phyloP scores from a whole-genome alignment of 2,888 invertebrate genomes.

The Calliopum simillimum region DNA sequence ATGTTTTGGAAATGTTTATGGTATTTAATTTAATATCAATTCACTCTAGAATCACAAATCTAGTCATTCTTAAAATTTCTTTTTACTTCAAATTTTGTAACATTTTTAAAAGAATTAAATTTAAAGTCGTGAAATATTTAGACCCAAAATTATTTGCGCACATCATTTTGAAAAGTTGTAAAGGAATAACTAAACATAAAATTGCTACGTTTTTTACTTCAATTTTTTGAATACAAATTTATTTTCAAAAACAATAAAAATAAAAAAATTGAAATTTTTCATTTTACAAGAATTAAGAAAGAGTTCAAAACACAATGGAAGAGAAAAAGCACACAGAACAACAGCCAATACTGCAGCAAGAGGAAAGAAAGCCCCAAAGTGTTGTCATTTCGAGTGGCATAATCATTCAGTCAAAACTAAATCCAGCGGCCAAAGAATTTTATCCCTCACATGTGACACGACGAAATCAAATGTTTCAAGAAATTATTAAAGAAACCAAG shows the following conservation, averaged over 20 bases:
- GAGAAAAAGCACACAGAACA: slow-evolving; percentile 22
- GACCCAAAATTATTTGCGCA: background rate
- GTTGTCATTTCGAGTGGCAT: slow-evolving; percentile 41
- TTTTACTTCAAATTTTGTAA: background rate
- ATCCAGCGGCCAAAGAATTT: slow-evolving; percentile 50
- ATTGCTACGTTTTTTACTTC: slow-evolving; percentile 42
- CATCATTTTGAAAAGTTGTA: background rate
- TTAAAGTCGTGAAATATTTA: background rate
- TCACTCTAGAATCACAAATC: no score
- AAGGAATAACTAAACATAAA: slow-evolving; percentile 17
- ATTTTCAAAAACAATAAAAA: slow-evolving; percentile 35
- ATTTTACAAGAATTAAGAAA: slow-evolving; percentile 18
- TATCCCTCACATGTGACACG: slow-evolving; percentile 42
- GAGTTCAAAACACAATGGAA: slow-evolving; percentile 23
- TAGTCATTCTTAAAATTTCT: no score
- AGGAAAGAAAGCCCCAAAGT: slow-evolving; percentile 13
- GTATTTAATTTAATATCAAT: no score
- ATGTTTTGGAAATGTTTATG: no score
- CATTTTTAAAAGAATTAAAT: background rate
- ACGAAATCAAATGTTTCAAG: slow-evolving; percentile 33
- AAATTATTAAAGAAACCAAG: slow-evolving; percentile 21
- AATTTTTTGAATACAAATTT: slow-evolving; percentile 35
- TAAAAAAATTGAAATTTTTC: slow-evolving; percentile 30
- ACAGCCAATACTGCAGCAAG: slow-evolving; percentile 11
- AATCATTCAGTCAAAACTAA: slow-evolving; percentile 46